A percentile compares a stretch with the other conserved stretches of the same genome.
Conservation (phyloP, 2,113 vertebrate species). For the Pongo abelii region DNA sequence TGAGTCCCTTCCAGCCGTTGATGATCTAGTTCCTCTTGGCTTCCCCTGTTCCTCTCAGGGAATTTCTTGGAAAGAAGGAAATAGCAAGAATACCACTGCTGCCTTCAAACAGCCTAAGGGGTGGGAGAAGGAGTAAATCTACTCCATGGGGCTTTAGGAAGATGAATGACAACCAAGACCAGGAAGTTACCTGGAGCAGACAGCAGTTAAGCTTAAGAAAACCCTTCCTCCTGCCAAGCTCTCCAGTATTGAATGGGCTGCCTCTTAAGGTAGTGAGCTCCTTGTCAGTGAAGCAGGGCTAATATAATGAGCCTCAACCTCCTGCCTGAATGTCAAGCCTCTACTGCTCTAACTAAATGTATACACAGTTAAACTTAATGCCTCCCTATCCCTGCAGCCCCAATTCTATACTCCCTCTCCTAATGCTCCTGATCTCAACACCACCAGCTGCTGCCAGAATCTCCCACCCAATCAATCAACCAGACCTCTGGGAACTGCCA, state of each 20-base stretch:
- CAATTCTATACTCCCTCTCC: not conserved
- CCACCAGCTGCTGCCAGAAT: not conserved
- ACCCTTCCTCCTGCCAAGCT: not conserved
- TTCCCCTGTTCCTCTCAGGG: not conserved
- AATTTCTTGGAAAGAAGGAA: not conserved
- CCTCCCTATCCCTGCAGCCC: not conserved
- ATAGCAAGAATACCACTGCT: not conserved
- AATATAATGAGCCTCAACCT: not conserved
- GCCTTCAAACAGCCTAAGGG: not conserved
- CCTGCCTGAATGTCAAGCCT: not conserved
- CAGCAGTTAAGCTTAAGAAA: not conserved
- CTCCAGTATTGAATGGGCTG: not conserved
- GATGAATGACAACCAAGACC: not conserved
- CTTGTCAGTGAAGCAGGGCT: not conserved
- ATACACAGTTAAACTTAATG: not conserved
- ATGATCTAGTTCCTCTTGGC: not conserved
- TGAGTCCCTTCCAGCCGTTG: not conserved
- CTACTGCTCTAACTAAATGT: not conserved
- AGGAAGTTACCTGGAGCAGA: not conserved
- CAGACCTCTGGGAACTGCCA: not conserved
- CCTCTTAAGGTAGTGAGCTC: not conserved
- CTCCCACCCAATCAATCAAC: not conserved
- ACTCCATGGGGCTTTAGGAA: not conserved
- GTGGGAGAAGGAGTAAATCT: not conserved
- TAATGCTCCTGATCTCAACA: not conserved